These are phyloP conservation scores for Yponomeuta malinellus DNA, from an alignment of 2,888 invertebrate species.

Conservation along the genomic window DNA sequence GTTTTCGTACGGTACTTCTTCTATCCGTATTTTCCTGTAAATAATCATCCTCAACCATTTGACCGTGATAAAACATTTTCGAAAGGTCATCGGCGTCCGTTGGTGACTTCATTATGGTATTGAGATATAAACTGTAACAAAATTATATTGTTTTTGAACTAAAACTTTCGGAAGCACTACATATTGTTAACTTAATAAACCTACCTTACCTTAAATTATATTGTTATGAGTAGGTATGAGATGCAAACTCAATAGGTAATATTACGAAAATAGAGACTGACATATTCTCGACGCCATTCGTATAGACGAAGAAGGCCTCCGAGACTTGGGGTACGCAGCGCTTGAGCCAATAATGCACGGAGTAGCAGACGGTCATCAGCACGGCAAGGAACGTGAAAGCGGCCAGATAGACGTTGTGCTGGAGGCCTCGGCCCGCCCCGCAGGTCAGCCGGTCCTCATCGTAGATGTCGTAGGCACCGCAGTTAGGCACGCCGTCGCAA, in stretches of 20 bases:
- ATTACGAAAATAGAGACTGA: too few species aligned
- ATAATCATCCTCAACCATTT: constrained; percentile 31
- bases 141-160: constrained; percentile 11
- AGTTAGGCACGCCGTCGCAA: constrained; percentile 63
- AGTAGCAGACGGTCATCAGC: constrained; percentile 47
- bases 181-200: too few species aligned
- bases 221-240: too few species aligned
- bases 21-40: background rate
- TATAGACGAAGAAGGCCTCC: constrained; percentile 62
- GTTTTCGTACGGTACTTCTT: background rate
- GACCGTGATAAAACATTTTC: constrained; percentile 30
- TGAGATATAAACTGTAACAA: constrained; percentile 50
- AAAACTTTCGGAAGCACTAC: too few species aligned
- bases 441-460: constrained; percentile 59
- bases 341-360: constrained; percentile 58
- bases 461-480: constrained; percentile 59
- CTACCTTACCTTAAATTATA: background rate
- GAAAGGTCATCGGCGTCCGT: constrained; percentile 32
- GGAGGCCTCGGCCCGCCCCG: constrained; percentile 33
- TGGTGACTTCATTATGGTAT: constrained; percentile 59
- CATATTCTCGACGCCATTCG: constrained; percentile 51
- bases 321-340: constrained; percentile 62
- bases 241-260: too few species aligned
- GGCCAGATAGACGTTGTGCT: constrained; percentile 51
- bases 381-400: constrained; percentile 51